Percentiles rank a stretch among this genome's conserved stretches.
phyloP scores from a whole-genome alignment of 2,113 vertebrate genomes.

The Zapus hudsonius region DNA sequence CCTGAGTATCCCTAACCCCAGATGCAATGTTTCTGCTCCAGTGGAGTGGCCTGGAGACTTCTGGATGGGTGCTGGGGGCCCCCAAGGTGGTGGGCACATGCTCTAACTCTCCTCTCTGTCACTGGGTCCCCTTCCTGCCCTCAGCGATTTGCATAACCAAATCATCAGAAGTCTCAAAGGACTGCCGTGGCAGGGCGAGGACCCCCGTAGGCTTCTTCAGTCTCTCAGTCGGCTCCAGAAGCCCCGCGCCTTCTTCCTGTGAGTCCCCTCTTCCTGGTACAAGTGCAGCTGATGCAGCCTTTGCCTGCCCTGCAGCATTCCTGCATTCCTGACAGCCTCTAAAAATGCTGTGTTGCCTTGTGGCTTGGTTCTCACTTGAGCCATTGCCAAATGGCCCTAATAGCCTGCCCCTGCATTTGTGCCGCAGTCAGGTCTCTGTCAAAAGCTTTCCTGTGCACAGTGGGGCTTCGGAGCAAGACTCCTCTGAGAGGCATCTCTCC shows the following conservation, averaged over 20 bases:
- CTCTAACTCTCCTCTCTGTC: constrained; percentile 75
- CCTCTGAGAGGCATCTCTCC: not conserved
- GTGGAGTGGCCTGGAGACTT: constrained; percentile 27
- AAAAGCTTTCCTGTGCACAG: no score
- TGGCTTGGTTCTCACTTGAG: not conserved
- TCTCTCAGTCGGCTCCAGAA: constrained; percentile 93
- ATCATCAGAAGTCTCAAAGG: constrained; percentile 98
- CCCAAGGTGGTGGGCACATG: constrained; percentile 56
- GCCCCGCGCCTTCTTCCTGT: constrained; percentile 92
- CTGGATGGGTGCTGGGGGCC: constrained; percentile 19
- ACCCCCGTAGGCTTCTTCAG: constrained; percentile 95
- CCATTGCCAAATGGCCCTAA: not conserved
- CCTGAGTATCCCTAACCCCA: not conserved
- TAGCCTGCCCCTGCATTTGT: not conserved
- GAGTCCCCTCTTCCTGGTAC: constrained; percentile 85
- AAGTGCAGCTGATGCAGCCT: constrained; percentile 67
- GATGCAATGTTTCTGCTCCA: constrained; percentile 58
- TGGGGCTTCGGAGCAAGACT: not conserved
- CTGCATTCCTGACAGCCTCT: not conserved
- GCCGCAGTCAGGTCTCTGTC: no score
- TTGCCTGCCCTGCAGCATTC: not conserved
- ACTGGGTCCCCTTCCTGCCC: constrained; percentile 68
- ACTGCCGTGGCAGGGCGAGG: constrained; percentile 95
- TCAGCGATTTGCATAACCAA: constrained; percentile 97
- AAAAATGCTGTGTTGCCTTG: not conserved